Conservation (phyloP, 1,140 invertebrate genomes). For the Panagrolaimus sp. region DNA sequence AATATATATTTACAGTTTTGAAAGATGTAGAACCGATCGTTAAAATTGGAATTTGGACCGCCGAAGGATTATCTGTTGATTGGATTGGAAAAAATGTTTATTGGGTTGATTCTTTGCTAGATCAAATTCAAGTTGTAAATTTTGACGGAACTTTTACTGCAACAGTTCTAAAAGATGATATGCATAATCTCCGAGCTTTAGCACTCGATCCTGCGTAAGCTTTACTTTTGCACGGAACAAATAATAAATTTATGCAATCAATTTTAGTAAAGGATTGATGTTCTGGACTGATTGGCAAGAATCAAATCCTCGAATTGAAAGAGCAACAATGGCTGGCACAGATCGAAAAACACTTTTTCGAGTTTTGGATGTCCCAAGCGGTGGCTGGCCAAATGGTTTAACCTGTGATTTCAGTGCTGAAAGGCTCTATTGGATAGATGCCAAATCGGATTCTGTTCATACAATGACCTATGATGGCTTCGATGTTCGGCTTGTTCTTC, state of each 20-base stretch:
- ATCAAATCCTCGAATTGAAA: slow-evolving; percentile 63
- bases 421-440: slow-evolving; percentile 44
- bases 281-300: slow-evolving; percentile 82
- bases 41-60: slow-evolving; percentile 73
- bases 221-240: no score
- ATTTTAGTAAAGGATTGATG: slow-evolving; percentile 62
- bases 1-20: slow-evolving; percentile 64
- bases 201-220: slow-evolving; percentile 69
- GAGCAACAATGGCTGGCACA: slow-evolving; percentile 65
- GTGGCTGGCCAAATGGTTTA: slow-evolving; percentile 69
- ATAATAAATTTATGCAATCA: neutral
- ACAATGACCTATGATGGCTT: slow-evolving; percentile 29
- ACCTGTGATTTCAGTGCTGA: slow-evolving; percentile 65
- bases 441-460: slow-evolving; percentile 67
- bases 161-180: slow-evolving; percentile 74
- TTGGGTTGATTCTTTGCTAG: slow-evolving; percentile 64
- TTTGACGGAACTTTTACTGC: slow-evolving; percentile 72
- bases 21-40: slow-evolving; percentile 76
- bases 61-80: slow-evolving; percentile 77
- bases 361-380: slow-evolving; percentile 57
- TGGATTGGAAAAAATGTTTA: slow-evolving; percentile 78
- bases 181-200: slow-evolving; percentile 78
- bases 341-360: slow-evolving; percentile 60
- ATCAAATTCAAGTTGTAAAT: slow-evolving; percentile 81
- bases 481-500: slow-evolving; percentile 26